phyloP scores from a whole-genome alignment of 2,113 vertebrate genomes.

The Eolophus roseicapilla region DNA sequence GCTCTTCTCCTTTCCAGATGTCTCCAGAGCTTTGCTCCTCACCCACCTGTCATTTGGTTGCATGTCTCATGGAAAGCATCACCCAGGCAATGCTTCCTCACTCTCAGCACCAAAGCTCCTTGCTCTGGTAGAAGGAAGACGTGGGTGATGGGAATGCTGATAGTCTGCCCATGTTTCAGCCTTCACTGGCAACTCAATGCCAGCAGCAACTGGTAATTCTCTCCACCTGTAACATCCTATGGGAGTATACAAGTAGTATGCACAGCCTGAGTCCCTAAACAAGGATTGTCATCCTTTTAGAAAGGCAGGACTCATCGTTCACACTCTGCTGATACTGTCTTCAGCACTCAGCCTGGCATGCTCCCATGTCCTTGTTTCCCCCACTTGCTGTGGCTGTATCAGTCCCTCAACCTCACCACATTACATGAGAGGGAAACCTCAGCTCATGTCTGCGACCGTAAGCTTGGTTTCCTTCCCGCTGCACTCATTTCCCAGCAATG shows the following conservation, averaged over 20 bases:
- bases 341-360: background rate
- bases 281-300: background rate
- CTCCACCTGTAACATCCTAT: background rate
- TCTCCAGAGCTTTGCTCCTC: conserved; percentile 27
- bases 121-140: background rate
- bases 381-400: background rate
- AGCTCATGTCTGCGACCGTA: background rate
- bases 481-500: background rate
- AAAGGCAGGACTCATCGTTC: background rate
- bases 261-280: background rate
- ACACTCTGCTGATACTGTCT: background rate
- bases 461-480: background rate
- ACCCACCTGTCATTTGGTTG: background rate
- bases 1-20: background rate
- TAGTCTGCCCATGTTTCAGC: background rate
- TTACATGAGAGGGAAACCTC: conserved; percentile 29
- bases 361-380: background rate
- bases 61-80: background rate
- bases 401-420: background rate
- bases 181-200: background rate
- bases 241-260: background rate
- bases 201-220: background rate
- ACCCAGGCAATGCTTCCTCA: background rate
- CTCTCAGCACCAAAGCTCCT: background rate
- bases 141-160: background rate